Percentiles rank a stretch among this genome's conserved stretches.
These are phyloP conservation scores for Azemiops feae DNA, from an alignment of 2,113 vertebrate genomes.

Conservation along the genomic window DNA sequence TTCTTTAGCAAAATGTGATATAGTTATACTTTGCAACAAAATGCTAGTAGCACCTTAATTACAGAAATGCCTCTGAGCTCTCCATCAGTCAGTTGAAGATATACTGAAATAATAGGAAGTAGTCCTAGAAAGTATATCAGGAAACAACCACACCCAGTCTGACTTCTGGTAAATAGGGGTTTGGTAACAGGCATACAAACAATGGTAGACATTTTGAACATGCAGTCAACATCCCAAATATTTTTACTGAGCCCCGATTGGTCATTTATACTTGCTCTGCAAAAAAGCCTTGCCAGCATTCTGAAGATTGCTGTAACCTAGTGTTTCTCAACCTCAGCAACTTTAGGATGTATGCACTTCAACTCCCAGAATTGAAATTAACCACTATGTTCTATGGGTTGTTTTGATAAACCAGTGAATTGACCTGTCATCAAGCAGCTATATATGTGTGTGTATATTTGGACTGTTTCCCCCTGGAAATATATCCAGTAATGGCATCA, in stretches of 20 bases:
- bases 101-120: not conserved
- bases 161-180: not conserved
- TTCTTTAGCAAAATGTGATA: not conserved
- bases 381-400: not conserved
- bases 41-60: not conserved
- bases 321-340: not conserved
- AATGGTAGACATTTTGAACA: not conserved
- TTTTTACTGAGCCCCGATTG: not conserved
- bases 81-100: not conserved
- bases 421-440: not conserved
- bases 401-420: not conserved
- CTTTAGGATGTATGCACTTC: not conserved
- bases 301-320: not conserved
- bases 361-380: not conserved
- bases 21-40: not conserved
- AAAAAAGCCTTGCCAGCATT: not conserved
- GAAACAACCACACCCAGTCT: not conserved
- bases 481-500: not conserved
- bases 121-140: not conserved
- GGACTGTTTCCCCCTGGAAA: not conserved
- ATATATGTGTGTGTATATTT: accelerated
- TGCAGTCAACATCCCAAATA: not conserved
- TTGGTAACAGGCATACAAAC: not conserved
- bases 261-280: not conserved
- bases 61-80: not conserved